A percentile compares a stretch with the other conserved stretches of the same genome.
phyloP scores from a whole-genome alignment of 2,888 invertebrate species.

The Nomada ferruginata region DNA sequence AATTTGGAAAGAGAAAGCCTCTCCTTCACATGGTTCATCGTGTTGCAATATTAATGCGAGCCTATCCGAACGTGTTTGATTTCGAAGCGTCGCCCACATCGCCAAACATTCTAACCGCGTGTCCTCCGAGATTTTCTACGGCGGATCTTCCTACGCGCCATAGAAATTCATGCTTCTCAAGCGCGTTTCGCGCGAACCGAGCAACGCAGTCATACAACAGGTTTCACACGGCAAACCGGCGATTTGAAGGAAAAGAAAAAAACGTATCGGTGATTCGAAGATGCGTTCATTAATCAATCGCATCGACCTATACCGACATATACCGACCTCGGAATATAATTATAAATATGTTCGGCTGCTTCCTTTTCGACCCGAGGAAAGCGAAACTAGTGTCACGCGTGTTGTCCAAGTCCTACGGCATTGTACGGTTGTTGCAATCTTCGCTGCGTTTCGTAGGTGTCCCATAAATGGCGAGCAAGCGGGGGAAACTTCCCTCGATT shows the following conservation, averaged over 20 bases:
- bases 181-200: too few relatives aligned
- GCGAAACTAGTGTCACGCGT: too few relatives aligned
- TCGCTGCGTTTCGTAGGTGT: constrained; percentile 20
- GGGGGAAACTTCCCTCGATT: constrained; percentile 34
- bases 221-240: too few relatives aligned
- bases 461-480: constrained; percentile 30
- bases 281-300: too few relatives aligned
- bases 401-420: too few relatives aligned
- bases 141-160: background rate
- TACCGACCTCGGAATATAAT: too few relatives aligned
- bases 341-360: too few relatives aligned
- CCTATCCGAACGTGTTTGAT: background rate
- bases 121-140: background rate
- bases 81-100: background rate
- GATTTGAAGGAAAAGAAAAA: too few relatives aligned
- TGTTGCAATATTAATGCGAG: constrained; percentile 58
- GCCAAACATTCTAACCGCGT: background rate
- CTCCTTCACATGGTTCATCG: constrained; percentile 60
- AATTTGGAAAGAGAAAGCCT: constrained; percentile 78
- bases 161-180: background rate
- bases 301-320: too few relatives aligned
- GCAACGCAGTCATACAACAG: too few relatives aligned
- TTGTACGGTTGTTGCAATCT: constrained; percentile 29
- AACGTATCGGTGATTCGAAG: too few relatives aligned
- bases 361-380: too few relatives aligned